phyloP scores from a whole-genome alignment of 2,888 invertebrate genomes.

The Eledona agricola region DNA sequence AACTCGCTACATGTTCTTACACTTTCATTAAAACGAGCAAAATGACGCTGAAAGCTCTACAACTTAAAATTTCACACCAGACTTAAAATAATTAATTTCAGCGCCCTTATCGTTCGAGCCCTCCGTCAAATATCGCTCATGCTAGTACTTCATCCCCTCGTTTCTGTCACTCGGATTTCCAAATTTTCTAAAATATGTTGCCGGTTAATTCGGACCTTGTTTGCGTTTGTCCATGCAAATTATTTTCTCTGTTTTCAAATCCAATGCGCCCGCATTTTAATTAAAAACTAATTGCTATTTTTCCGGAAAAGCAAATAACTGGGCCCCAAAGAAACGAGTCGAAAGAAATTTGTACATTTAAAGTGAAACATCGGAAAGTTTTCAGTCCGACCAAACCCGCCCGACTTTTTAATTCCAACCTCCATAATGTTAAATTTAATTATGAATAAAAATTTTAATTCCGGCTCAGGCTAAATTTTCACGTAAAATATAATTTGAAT shows the following conservation, averaged over 20 bases:
- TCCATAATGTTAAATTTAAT: constrained; percentile 19
- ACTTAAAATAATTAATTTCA: constrained; percentile 28
- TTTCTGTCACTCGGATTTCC: too few species aligned
- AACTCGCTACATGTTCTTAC: constrained; percentile 30
- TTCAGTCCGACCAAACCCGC: background rate
- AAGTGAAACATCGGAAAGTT: constrained; percentile 1
- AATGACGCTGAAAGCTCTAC: constrained; percentile 26
- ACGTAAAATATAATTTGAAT: constrained; percentile 19
- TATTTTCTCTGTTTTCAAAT: too few species aligned
- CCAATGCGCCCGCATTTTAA: too few species aligned
- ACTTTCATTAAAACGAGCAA: constrained; percentile 30
- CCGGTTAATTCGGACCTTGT: too few species aligned
- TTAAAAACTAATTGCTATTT: too few species aligned
- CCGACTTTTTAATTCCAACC: constrained; percentile 17
- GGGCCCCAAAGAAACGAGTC: background rate
- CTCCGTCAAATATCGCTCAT: too few species aligned
- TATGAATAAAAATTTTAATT: constrained; percentile 23
- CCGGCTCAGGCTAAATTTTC: constrained; percentile 6
- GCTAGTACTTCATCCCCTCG: too few species aligned
- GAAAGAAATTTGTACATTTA: background rate
- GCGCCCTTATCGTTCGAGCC: too few species aligned
- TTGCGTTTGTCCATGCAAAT: too few species aligned
- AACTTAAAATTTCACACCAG: constrained; percentile 23
- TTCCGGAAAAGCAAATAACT: too few species aligned
- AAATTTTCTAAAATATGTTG: too few species aligned